Evolutionary conservation across 2,113 vertebrate genomes (phyloP), one percentile per base, ranked within the genome.

Genomic region (Illadopsis cleaveri): DNA sequence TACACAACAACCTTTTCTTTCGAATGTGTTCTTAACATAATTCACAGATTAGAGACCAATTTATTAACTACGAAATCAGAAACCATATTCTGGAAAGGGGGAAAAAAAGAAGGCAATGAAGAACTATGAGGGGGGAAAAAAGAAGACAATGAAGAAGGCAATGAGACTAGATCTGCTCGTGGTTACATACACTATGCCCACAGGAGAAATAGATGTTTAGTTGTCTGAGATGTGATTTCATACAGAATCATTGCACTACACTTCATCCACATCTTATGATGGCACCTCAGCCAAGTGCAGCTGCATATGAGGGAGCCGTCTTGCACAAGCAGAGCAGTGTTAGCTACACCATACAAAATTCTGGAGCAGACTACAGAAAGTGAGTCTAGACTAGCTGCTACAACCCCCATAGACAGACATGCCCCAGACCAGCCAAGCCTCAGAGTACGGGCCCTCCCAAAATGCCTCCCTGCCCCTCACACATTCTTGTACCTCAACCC

Each of bases 191-290:
- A 6, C 22, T 12, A 9, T 2, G 12, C 15, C 38, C 48, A 31
- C 1, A 77, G 40, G 84, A 86, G 45, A 44, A 10, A 15, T 0
- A 11, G 1, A 17, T 25, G 15, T 14, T 62, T 1, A 33, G 58
- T 2, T 48, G 31, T 33, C 62, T 1, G 3, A 75, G 47, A 37
- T 10, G 17, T 5, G 20, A 31, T 37, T 62, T 58, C 33, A 50
- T 3, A 15, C 16, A 44, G 5, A 45, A 48, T 20, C 17, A 11
- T 4, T 13, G 22, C 0, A 0, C 53, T n/a, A 15, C 14, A 11
- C 15, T 53, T 31, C 40, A 62, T 8, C 11, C 35, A 35, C 21
- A 31, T 57, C 24, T 31, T n/a, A 10, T 0, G 11, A 11, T 1
- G 33, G 15, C n/a, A 44, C 21, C 25, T 53, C 75, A 53, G 42